Evolutionary conservation across 1,140 invertebrate genomes (phyloP).

Genomic region (Cotesia chilonis): DNA sequence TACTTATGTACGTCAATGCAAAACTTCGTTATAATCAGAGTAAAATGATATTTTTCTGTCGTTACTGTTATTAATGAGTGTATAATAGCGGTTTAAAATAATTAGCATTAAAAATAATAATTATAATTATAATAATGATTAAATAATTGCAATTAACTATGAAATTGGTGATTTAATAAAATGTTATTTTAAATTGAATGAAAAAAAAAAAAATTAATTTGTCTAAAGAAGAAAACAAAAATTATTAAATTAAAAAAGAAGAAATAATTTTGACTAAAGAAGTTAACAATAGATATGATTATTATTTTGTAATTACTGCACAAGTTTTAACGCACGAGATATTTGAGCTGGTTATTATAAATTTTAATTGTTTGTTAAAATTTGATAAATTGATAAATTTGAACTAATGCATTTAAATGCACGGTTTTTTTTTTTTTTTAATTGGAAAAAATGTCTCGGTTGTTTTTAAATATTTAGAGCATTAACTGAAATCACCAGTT

Average conservation of each 20-base stretch:
- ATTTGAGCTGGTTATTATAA: not conserved
- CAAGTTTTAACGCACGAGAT: slow-evolving; percentile 31
- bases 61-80: slow-evolving; percentile 50
- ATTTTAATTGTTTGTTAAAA: not conserved
- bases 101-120: slow-evolving; percentile 36
- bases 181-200: slow-evolving; percentile 17
- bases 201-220: slow-evolving; percentile 8
- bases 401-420: not conserved
- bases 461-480: not conserved
- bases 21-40: slow-evolving; percentile 41
- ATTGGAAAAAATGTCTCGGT: not conserved
- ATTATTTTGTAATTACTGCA: slow-evolving; percentile 19
- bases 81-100: slow-evolving; percentile 42
- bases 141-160: slow-evolving; percentile 36
- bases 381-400: slow-evolving; percentile 4
- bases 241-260: slow-evolving; percentile 16
- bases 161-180: slow-evolving; percentile 3
- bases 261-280: not conserved
- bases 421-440: not conserved
- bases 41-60: slow-evolving; percentile 53
- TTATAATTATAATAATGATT: slow-evolving; percentile 30
- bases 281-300: not conserved
- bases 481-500: not conserved
- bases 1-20: slow-evolving; percentile 32
- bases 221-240: not conserved